Conservation (phyloP, 1,140 invertebrate species). For the Charaxes varanes region DNA sequence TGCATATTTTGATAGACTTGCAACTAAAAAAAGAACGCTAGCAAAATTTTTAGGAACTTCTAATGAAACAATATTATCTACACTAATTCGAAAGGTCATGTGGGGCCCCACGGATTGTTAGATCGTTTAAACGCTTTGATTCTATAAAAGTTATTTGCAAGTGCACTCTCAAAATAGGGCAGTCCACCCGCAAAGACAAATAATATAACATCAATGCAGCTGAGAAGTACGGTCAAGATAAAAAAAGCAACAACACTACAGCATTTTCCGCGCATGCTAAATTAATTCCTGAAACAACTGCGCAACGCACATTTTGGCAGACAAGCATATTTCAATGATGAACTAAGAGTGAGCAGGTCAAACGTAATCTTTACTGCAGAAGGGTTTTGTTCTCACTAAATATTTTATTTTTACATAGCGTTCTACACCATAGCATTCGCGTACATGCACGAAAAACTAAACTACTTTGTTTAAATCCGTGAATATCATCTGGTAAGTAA, state of each 20-base stretch:
- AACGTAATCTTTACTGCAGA: conserved; percentile 38
- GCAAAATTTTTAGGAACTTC: too few species aligned
- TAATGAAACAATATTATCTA: too few species aligned
- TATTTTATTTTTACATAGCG: too few species aligned
- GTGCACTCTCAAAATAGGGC: conserved; percentile 57
- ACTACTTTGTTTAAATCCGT: too few species aligned
- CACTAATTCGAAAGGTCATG: too few species aligned
- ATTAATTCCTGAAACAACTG: conserved; percentile 30
- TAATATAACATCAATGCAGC: conserved; percentile 53
- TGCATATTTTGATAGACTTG: conserved; percentile 27
- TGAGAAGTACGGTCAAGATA: conserved; percentile 15
- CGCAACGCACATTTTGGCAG: conserved; percentile 30
- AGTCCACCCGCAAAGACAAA: conserved; percentile 64
- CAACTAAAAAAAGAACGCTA: too few species aligned
- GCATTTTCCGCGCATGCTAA: conserved; percentile 21
- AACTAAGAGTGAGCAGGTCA: conserved; percentile 35
- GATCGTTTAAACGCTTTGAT: conserved; percentile 11
- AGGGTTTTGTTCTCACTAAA: too few species aligned
- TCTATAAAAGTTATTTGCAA: conserved; percentile 43
- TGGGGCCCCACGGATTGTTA: neutral
- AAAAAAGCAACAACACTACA: conserved; percentile 27
- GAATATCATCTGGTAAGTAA: too few species aligned
- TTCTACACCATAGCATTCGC: too few species aligned
- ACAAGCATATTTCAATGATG: conserved; percentile 24
- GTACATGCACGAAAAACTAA: too few species aligned